Evolutionary conservation across 2,888 invertebrate species (phyloP), one percentile per base, ranked within the genome.

Genomic region (Panopea generosa): DNA sequence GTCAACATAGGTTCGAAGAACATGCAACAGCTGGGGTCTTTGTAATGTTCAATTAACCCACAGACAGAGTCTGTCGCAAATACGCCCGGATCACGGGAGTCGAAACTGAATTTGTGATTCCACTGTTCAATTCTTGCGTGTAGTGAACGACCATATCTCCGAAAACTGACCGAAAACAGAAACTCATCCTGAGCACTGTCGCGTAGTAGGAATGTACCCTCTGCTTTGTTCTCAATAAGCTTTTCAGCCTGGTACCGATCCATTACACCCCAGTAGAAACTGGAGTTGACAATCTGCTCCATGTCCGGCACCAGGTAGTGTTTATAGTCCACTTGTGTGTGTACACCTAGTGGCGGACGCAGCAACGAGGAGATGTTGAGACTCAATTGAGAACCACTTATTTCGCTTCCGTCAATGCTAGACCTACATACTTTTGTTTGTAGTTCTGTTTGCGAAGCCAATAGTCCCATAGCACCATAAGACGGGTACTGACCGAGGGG

Each of bases 181-280:
- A 97, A 99, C 93, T 99, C 99, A 91, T 98, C 98, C 91, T 99
- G 99, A 0, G 99, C 99, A 0, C 97, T 98, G 93, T 99, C 99
- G 43, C 99, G 95, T 40, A 99, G 94, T 26, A 99, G 94, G 93
- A 99, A 99, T 1, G 99, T 98, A 70, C 98, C 99, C 93, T 99
- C 99, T 0, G 97, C 97, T 90, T 97, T 97, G 74, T 96, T 97
- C 82, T 99, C 98, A 22, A 99, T 94, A 40, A 99, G 93, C 26
- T 96, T 94, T 93, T 99, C 99, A 0, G 99, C 99, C 92, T 99
- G 98, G 92, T 98, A 99, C 0, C 99, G 95, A 93, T 99, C 98
- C 97, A 99, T 99, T 93, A 98, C 98, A 86, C 99, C 99, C 98
- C 99, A 99, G 93, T 99, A 99, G 94, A 97, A 99, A 47, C 96